These are phyloP conservation scores for Eupithecia subumbrata DNA, from an alignment of 2,888 invertebrate genomes.

Conservation along the genomic window DNA sequence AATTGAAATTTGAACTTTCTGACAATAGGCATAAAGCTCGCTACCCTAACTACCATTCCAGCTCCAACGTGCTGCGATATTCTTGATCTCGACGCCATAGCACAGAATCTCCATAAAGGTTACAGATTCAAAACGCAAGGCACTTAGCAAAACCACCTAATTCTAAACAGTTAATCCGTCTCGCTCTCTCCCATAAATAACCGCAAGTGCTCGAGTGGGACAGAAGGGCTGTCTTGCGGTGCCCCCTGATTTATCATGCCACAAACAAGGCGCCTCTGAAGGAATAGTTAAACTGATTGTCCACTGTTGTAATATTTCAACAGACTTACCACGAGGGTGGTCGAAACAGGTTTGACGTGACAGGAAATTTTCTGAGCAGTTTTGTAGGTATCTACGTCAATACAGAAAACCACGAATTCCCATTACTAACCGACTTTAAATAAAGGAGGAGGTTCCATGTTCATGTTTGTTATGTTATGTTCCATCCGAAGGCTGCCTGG, in stretches of 20 bases:
- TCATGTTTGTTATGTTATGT: too few species aligned
- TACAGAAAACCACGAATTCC: too few species aligned
- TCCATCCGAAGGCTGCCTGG: too few species aligned
- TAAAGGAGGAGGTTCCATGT: too few species aligned
- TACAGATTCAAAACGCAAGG: constrained; percentile 16
- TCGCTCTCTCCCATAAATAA: constrained; percentile 38
- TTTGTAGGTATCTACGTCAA: not conserved
- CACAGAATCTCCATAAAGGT: constrained; percentile 2
- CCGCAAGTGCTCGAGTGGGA: constrained; percentile 42
- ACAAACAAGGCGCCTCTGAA: constrained; percentile 33
- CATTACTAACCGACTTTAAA: too few species aligned
- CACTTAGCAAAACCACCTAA: constrained; percentile 33
- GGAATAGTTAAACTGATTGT: constrained; percentile 17
- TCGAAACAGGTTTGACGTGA: constrained; percentile 8
- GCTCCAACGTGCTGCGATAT: not conserved
- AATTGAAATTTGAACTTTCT: not conserved
- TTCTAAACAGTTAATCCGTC: constrained; percentile 26
- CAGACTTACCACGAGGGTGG: not conserved
- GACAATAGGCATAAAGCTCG: not conserved
- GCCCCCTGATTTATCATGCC: constrained; percentile 80
- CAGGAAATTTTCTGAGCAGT: not conserved
- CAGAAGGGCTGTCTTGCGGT: constrained; percentile 67
- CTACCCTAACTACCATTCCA: not conserved
- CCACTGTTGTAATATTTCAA: constrained; percentile 15
- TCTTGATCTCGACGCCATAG: not conserved